Percentiles rank a stretch among this genome's conserved stretches.
Conservation (phyloP, 2,797 vertebrate genomes). For the Pipistrellus nathusii region DNA sequence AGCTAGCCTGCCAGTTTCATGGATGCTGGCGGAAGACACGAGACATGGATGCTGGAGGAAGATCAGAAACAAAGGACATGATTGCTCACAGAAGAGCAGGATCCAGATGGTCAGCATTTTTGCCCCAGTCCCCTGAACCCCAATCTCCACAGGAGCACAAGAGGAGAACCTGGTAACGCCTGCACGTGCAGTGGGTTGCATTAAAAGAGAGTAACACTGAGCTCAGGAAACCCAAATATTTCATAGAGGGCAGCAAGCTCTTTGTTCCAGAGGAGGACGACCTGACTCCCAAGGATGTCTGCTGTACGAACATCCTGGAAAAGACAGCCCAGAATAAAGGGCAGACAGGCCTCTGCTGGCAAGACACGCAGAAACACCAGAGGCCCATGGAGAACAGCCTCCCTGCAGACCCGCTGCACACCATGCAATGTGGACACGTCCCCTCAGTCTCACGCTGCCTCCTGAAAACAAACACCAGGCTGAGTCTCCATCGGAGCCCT, state of each 20-base stretch:
- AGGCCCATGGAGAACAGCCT: accelerated
- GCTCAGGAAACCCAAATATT: background rate
- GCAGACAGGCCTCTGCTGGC: background rate
- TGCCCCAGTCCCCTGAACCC: background rate
- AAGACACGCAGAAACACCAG: background rate
- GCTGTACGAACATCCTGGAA: background rate
- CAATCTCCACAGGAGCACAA: background rate
- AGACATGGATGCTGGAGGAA: background rate
- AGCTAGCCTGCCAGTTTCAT: background rate
- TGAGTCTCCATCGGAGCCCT: background rate
- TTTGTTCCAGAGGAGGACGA: background rate
- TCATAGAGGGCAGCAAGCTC: background rate
- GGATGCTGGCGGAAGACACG: background rate
- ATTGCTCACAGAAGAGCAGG: background rate
- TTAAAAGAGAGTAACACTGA: background rate
- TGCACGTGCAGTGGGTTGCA: background rate
- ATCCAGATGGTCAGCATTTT: background rate
- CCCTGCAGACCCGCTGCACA: background rate
- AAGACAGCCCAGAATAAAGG: background rate
- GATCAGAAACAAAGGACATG: background rate
- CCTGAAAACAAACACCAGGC: background rate
- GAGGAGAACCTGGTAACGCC: background rate
- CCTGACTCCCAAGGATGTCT: background rate
- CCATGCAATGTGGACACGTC: background rate
- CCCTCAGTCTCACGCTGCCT: background rate